Conservation (phyloP, 2,888 invertebrate species). For the Pediacus dermestoides region DNA sequence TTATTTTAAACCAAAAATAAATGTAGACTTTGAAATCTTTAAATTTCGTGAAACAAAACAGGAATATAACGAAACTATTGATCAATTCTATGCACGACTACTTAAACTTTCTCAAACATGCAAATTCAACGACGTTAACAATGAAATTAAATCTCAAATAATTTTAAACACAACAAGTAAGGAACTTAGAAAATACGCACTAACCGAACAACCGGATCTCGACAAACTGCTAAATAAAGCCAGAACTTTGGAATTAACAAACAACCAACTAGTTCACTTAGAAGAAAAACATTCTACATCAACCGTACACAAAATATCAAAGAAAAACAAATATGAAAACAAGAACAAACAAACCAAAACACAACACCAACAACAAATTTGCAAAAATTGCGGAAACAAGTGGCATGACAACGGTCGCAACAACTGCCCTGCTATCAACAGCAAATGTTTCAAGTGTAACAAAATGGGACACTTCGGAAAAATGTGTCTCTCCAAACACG, state of each 20-base stretch:
- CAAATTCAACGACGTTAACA: conserved; percentile 4
- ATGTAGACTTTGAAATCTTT: conserved; percentile 9
- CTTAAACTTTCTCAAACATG: conserved; percentile 4
- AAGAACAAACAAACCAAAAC: no score
- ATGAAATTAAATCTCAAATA: conserved; percentile 4
- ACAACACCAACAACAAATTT: conserved; percentile 4
- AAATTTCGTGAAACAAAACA: conserved; percentile 10
- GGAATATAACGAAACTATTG: conserved; percentile 6
- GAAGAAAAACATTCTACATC: background rate
- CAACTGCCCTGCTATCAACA: conserved; percentile 17
- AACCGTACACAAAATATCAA: background rate
- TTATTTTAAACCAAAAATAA: conserved; percentile 5
- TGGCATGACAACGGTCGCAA: conserved; percentile 17
- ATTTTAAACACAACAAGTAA: background rate
- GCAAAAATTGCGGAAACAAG: conserved; percentile 17
- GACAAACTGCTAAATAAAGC: background rate
- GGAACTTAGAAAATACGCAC: background rate
- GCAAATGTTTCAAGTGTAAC: conserved; percentile 11
- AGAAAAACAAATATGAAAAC: background rate
- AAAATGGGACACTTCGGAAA: conserved; percentile 16
- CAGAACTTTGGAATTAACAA: conserved; percentile 1
- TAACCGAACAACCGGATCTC: conserved; percentile 4
- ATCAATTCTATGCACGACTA: no score
- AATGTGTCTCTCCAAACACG: conserved; percentile 15
- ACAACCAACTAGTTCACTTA: background rate